Evolutionary conservation across 2,888 invertebrate genomes (phyloP).

Genomic region (Tetropium fuscum): DNA sequence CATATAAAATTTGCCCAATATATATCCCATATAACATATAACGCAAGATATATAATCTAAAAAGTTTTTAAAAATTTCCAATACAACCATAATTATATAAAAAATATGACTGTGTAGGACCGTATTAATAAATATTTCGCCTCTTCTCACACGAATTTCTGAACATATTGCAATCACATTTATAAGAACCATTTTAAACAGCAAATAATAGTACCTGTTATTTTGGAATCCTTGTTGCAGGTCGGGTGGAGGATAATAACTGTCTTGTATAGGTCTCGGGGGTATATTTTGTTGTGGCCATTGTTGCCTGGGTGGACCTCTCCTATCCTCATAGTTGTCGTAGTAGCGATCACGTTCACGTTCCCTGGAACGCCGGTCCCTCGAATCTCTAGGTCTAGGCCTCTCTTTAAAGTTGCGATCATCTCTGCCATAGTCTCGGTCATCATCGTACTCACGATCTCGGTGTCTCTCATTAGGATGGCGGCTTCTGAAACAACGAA

Average conservation of each 20-base stretch:
- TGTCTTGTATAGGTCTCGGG: conserved; percentile 43
- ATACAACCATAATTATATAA: neutral
- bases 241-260: conserved; percentile 50
- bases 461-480: conserved; percentile 46
- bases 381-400: conserved; percentile 23
- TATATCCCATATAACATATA: too few relatives aligned
- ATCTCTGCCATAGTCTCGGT: conserved; percentile 55
- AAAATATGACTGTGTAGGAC: neutral
- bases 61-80: too few relatives aligned
- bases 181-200: conserved; percentile 32
- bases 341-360: conserved; percentile 42
- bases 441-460: conserved; percentile 52
- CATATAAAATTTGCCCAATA: too few relatives aligned
- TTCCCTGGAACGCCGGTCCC: conserved; percentile 36
- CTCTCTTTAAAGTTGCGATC: conserved; percentile 43
- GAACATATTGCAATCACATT: neutral
- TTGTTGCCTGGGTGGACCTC: conserved; percentile 37
- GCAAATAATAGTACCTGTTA: conserved; percentile 53
- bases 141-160: neutral
- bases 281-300: conserved; percentile 22
- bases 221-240: conserved; percentile 46
- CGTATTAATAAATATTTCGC: neutral
- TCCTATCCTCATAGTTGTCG: conserved; percentile 41
- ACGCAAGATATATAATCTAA: too few relatives aligned
- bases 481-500: conserved; percentile 50